phyloP scores from a whole-genome alignment of 2,113 vertebrate genomes.

The Trichechus manatus region DNA sequence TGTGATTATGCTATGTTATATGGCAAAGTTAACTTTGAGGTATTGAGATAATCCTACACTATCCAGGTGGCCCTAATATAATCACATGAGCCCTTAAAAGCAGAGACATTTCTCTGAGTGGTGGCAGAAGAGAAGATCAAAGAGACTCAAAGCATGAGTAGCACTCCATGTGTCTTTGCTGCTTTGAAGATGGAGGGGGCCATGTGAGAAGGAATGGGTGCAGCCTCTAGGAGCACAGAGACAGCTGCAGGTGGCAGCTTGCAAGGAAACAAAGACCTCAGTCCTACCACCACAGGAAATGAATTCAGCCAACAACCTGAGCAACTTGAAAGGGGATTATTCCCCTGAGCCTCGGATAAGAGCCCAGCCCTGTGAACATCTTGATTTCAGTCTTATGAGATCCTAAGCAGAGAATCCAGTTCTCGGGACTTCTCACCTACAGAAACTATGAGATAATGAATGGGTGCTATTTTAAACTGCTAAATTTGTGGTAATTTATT shows the following conservation, averaged over 20 bases:
- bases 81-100: not conserved
- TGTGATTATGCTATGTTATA: not conserved
- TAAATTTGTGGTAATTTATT: not conserved
- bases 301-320: not conserved
- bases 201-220: not conserved
- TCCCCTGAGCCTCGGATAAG: not conserved
- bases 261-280: not conserved
- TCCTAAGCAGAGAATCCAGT: not conserved
- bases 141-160: not conserved
- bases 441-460: not conserved
- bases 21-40: not conserved
- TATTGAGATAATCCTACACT: not conserved
- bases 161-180: not conserved
- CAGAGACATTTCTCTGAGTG: not conserved
- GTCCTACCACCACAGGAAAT: not conserved
- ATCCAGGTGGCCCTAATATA: not conserved
- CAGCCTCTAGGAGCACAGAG: not conserved
- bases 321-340: not conserved
- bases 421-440: not conserved
- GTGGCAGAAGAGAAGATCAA: not conserved
- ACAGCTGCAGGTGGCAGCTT: not conserved
- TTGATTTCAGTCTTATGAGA: too few relatives aligned
- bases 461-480: not conserved
- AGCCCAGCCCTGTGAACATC: not conserved
- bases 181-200: not conserved